phyloP scores from a whole-genome alignment of 2,888 invertebrate genomes.

The Phoenoteleia sp. region DNA sequence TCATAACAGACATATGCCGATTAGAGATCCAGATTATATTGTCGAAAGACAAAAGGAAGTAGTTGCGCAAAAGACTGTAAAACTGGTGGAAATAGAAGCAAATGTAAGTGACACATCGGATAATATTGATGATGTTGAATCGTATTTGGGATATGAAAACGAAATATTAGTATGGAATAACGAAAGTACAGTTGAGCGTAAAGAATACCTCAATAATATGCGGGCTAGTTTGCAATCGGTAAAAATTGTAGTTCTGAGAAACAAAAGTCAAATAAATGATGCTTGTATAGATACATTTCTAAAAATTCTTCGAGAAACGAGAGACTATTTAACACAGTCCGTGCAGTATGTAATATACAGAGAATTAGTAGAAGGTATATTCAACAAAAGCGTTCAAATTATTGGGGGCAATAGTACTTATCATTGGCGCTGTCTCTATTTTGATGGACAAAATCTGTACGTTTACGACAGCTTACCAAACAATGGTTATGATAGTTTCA shows the following conservation, averaged over 20 bases:
- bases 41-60: background rate
- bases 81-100: no score
- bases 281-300: conserved; percentile 13
- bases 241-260: background rate
- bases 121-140: background rate
- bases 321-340: background rate
- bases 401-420: background rate
- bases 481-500: background rate
- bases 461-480: conserved; percentile 5
- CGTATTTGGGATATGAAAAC: background rate
- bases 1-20: background rate
- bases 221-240: background rate
- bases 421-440: conserved; percentile 3
- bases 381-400: conserved; percentile 2
- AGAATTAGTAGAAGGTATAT: background rate
- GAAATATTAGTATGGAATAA: conserved; percentile 8
- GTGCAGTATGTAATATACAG: conserved; percentile 3
- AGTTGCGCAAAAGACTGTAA: background rate
- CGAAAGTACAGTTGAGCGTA: background rate
- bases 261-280: background rate
- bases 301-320: conserved; percentile 18
- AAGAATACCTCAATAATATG: background rate
- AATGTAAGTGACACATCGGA: no score
- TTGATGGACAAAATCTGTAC: background rate
- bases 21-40: background rate